A percentile compares a stretch with the other conserved stretches of the same genome.
Conservation (phyloP, 1,140 invertebrate species). For the Drosophila sp. region DNA sequence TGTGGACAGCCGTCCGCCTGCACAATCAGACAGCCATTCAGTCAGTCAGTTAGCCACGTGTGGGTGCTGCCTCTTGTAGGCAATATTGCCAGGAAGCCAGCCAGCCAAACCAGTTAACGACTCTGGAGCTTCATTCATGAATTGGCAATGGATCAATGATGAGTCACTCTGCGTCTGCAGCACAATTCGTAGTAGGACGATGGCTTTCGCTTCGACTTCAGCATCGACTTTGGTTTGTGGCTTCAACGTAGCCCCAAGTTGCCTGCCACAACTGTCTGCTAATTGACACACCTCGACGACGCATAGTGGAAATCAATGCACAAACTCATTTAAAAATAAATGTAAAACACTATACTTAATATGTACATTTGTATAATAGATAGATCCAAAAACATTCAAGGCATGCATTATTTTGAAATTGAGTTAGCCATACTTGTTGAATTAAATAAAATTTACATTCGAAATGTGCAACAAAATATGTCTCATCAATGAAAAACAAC, state of each 20-base stretch:
- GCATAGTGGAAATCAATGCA: not conserved
- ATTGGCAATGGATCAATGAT: conserved; percentile 58
- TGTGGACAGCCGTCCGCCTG: conserved; percentile 56
- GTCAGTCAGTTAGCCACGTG: conserved; percentile 43
- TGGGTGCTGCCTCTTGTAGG: conserved; percentile 48
- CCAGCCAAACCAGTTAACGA: conserved; percentile 58
- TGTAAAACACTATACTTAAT: too few species aligned
- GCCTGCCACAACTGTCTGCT: conserved; percentile 71
- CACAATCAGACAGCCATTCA: conserved; percentile 17
- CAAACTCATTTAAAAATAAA: not conserved
- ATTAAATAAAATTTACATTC: too few species aligned
- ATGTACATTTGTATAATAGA: too few species aligned
- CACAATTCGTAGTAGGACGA: conserved; percentile 58
- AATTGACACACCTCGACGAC: conserved; percentile 75
- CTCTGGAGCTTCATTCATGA: conserved; percentile 58
- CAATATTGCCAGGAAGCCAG: conserved; percentile 7
- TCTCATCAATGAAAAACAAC: too few species aligned
- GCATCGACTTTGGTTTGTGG: not conserved
- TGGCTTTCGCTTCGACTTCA: conserved; percentile 14
- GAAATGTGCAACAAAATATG: too few species aligned
- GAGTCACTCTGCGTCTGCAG: conserved; percentile 49
- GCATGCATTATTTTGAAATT: too few species aligned
- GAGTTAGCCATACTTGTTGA: too few species aligned
- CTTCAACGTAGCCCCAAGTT: conserved; percentile 17
- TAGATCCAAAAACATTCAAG: too few species aligned